Conservation (phyloP, 2,113 vertebrate genomes). For the Esox niger region DNA sequence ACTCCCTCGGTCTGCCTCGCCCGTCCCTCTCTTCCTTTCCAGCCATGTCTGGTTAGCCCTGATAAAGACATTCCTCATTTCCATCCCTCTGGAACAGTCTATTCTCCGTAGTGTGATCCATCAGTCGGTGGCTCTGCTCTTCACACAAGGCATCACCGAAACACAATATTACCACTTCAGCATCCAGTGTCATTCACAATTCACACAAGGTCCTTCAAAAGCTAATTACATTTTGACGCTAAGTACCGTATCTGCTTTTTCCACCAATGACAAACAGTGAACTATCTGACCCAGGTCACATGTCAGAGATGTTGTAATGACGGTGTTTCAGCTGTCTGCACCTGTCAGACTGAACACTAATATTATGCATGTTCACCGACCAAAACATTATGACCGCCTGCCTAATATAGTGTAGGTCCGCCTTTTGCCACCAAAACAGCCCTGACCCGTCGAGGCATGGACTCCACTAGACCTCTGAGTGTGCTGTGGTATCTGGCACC, state of each 20-base stretch:
- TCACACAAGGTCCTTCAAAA: slow-evolving; percentile 29
- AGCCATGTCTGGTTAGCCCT: slow-evolving; percentile 42
- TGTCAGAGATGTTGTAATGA: slow-evolving; percentile 57
- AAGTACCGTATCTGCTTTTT: slow-evolving; percentile 41
- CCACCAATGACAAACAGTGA: slow-evolving; percentile 35
- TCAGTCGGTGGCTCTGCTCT: slow-evolving; percentile 38
- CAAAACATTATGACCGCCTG: too few species aligned
- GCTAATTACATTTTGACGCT: slow-evolving; percentile 42
- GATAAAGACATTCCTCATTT: slow-evolving; percentile 58
- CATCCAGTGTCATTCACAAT: slow-evolving; percentile 25
- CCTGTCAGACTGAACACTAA: slow-evolving; percentile 37
- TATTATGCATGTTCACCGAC: too few species aligned
- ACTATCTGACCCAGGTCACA: slow-evolving; percentile 62
- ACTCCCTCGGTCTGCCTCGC: slow-evolving; percentile 13
- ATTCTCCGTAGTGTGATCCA: slow-evolving; percentile 42
- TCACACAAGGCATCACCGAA: slow-evolving; percentile 16
- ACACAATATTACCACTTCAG: slow-evolving; percentile 28
- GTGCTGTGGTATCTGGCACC: too few species aligned
- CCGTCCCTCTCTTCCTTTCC: background rate
- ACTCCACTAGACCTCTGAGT: too few species aligned
- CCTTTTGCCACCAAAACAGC: too few species aligned
- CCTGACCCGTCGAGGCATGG: too few species aligned
- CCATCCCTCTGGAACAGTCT: slow-evolving; percentile 48
- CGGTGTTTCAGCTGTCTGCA: slow-evolving; percentile 57
- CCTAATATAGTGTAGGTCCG: too few species aligned